Base-by-base conservation (phyloP, 1,140 invertebrate genomes). In the Drosophila pandora region DNA sequence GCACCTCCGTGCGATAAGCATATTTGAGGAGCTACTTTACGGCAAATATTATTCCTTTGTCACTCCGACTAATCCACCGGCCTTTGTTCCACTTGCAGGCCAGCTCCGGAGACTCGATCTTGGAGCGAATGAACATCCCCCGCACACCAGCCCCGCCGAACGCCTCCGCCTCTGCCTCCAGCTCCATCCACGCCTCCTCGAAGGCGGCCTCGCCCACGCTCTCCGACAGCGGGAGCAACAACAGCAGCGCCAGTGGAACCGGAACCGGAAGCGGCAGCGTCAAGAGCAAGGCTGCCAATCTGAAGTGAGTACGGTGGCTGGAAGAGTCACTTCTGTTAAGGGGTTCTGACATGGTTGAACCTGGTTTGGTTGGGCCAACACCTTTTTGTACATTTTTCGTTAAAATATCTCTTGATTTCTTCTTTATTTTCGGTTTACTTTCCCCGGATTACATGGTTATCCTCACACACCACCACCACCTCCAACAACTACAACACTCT, bases 271-370 rank as follows among this genome's bases (percentile, higher is more conserved):
- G 56, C 47, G 68, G 79, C 34, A 90, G 87, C 55, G 84, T 90
- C 34, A 87, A 84, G 57, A 90, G 82, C 63, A 91, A 91, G 79
- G 90, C 90, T 50, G 90, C 89, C 25, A 91, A 90, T 72, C 71
- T 91, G 48, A 91, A 88, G 90, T 91, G 58, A 85, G 90, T 76
- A 43, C 1, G 41, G 41, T 13, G 39, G 65, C 63, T 45, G 6
- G n/a, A 43, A 5, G 23, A 37, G 25, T 55, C 37, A 52, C 22
- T 28, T 30, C 13, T 49, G 17, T 0, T 1, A 17, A 0, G 41
- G 54, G 62, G 45, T 47, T 52, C 12, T 41, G 32, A 32, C 1
- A 8, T 32, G 7, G 32, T 28, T 28, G 25, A 2, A 3, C 6
- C 3, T 5, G 6, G 25, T 3, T 28, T 2, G 9, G 8, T 8